A percentile compares a stretch with the other conserved stretches of the same genome.
phyloP scores from a whole-genome alignment of 2,888 invertebrate species.

The Mimas tiliae region DNA sequence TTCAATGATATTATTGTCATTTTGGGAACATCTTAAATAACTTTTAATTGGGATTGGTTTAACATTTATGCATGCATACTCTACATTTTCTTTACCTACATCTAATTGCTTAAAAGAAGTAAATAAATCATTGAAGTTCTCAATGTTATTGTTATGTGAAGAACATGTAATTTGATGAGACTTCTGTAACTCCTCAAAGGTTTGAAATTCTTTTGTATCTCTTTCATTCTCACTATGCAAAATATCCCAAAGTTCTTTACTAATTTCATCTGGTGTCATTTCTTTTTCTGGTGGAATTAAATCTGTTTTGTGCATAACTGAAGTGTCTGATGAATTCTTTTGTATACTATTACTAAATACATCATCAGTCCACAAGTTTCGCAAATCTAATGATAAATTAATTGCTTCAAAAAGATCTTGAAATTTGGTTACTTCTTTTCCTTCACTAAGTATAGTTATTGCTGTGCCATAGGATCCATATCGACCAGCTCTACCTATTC shows the following conservation, averaged over 20 bases:
- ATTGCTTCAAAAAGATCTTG: conserved; percentile 83
- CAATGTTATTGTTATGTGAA: conserved; percentile 37
- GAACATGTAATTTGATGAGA: conserved; percentile 46
- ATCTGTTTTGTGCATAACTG: not conserved
- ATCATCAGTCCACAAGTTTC: conserved; percentile 58
- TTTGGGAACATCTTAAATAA: not conserved
- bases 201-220: conserved; percentile 38
- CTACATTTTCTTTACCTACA: not conserved
- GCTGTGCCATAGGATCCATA: conserved; percentile 94
- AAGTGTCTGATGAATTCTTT: conserved; percentile 21
- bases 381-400: conserved; percentile 66
- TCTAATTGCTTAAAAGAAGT: conserved; percentile 48
- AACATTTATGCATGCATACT: not conserved
- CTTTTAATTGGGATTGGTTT: not conserved
- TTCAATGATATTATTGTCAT: not conserved
- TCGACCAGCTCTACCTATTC: conserved; percentile 97
- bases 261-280: conserved; percentile 27
- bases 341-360: conserved; percentile 36
- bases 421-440: conserved; percentile 86
- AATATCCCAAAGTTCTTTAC: conserved; percentile 50
- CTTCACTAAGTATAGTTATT: conserved; percentile 89
- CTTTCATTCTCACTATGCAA: conserved; percentile 40
- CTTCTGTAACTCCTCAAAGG: conserved; percentile 49
- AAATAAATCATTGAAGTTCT: conserved; percentile 59
- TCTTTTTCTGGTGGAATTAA: conserved; percentile 15